A percentile compares a stretch with the other conserved stretches of the same genome.
Conservation (phyloP, 2,797 vertebrate genomes). For the Pseudochirops corinnae region DNA sequence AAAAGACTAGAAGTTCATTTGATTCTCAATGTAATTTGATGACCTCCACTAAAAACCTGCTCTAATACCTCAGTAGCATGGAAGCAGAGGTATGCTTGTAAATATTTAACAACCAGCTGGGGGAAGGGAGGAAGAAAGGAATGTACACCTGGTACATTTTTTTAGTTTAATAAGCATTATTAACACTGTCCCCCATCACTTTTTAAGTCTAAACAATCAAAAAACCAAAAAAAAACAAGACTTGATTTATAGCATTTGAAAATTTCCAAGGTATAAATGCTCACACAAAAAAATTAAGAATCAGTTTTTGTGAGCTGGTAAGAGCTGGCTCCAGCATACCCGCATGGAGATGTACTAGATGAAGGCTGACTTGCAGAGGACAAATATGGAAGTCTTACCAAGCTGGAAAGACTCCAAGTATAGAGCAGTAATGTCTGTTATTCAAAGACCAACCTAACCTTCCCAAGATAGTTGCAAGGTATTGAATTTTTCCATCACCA, state of each 20-base stretch:
- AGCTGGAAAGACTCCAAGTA: not conserved
- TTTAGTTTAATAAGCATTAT: not conserved
- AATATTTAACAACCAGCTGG: not conserved
- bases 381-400: not conserved
- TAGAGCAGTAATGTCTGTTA: not conserved
- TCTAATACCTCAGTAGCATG: not conserved
- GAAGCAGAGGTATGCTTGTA: not conserved
- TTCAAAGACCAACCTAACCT: not conserved
- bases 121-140: not conserved
- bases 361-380: not conserved
- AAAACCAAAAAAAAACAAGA: not conserved
- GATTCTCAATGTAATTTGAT: not conserved
- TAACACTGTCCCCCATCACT: not conserved
- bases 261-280: not conserved
- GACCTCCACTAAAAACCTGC: not conserved
- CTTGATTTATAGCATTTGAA: not conserved
- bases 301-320: not conserved
- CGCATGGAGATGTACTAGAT: not conserved
- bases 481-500: not conserved
- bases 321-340: not conserved
- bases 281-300: not conserved
- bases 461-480: not conserved
- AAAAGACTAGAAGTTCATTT: slow-evolving; percentile 1
- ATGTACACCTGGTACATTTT: not conserved
- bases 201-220: not conserved